phyloP scores from a whole-genome alignment of 2,888 invertebrate species.

The Acanthococcus lagerstroemiae region DNA sequence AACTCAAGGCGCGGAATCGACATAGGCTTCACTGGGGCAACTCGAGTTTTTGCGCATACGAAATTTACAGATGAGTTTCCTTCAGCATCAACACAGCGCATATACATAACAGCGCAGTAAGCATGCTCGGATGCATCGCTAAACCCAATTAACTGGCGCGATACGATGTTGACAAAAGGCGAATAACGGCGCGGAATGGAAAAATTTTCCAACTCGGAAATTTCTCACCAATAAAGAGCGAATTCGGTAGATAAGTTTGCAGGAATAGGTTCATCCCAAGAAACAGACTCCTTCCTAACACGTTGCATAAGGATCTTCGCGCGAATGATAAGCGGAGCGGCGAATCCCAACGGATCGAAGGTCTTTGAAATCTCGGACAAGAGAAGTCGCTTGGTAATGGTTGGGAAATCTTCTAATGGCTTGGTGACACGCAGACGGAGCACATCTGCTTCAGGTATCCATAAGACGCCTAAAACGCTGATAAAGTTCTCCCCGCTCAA shows the following conservation, averaged over 20 bases:
- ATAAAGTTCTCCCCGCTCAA: too few species aligned
- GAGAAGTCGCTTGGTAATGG: neutral
- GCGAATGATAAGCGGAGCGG: neutral
- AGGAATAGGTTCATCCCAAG: neutral
- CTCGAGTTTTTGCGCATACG: conserved; percentile 43
- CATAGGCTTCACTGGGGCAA: conserved; percentile 31
- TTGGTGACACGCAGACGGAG: neutral
- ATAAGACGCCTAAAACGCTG: neutral
- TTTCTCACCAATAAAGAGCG: neutral
- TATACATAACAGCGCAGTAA: conserved; percentile 29
- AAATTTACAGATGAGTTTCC: conserved; percentile 46
- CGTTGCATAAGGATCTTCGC: conserved; percentile 1
- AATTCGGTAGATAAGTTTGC: neutral
- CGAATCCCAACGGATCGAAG: neutral
- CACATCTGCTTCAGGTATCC: neutral
- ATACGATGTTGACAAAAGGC: neutral
- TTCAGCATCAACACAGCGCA: conserved; percentile 28
- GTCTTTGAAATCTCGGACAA: neutral
- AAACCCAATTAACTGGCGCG: conserved; percentile 31
- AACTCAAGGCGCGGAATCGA: conserved; percentile 33
- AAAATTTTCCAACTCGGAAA: conserved; percentile 3
- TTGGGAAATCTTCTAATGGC: neutral
- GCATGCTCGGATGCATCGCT: conserved; percentile 32
- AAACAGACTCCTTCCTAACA: neutral
- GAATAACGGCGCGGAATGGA: conserved; percentile 14